Conservation (phyloP, 2,797 vertebrate genomes). For the Silurus aristotelis region DNA sequence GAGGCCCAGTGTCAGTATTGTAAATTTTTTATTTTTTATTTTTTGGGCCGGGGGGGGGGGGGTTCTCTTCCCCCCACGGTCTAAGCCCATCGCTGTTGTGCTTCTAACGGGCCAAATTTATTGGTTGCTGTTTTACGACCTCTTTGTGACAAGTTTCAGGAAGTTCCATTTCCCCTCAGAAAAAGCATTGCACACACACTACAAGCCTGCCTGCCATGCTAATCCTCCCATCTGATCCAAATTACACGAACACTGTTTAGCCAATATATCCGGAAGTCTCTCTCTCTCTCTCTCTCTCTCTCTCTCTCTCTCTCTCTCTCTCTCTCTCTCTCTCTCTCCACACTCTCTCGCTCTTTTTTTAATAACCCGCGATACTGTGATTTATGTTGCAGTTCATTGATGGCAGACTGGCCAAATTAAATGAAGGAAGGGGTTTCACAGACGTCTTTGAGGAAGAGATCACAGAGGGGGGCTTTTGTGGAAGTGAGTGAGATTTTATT, state of each 20-base stretch:
- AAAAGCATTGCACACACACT: conserved; percentile 65
- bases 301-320: conserved; percentile 26
- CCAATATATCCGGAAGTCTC: conserved; percentile 65
- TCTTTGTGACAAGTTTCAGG: conserved; percentile 73
- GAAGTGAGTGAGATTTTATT: conserved; percentile 79
- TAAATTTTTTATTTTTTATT: conserved; percentile 34
- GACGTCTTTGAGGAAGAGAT: conserved; percentile 98
- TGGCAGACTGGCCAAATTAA: conserved; percentile 93
- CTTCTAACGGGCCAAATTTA: conserved; percentile 69
- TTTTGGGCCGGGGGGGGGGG: too few species aligned
- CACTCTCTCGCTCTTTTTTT: conserved; percentile 51
- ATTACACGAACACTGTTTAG: conserved; percentile 75
- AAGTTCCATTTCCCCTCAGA: conserved; percentile 74
- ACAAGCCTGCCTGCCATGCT: conserved; percentile 66
- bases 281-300: conserved; percentile 40
- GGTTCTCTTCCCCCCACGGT: background rate
- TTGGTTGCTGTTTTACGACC: conserved; percentile 69
- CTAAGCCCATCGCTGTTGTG: conserved; percentile 5
- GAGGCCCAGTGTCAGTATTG: background rate
- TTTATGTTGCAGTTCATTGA: conserved; percentile 93
- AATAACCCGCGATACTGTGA: conserved; percentile 74
- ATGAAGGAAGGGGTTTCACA: conserved; percentile 91
- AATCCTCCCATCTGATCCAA: conserved; percentile 78
- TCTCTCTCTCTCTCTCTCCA: conserved; percentile 37
- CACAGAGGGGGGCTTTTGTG: conserved; percentile 91